Conservation (phyloP, 2,797 vertebrate species). For the Protonibea diacanthus region DNA sequence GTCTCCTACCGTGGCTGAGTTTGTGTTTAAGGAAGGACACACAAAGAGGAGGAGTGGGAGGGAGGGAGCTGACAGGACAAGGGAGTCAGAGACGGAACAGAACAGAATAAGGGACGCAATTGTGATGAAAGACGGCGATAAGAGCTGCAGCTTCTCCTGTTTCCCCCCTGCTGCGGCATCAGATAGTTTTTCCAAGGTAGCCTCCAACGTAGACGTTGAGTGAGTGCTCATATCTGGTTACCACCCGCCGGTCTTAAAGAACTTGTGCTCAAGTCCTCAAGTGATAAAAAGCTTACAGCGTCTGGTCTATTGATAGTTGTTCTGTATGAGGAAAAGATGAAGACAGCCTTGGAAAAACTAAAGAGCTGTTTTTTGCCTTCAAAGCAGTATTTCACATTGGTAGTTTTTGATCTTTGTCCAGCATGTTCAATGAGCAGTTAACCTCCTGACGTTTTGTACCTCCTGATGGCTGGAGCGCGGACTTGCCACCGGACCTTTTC, state of each 20-base stretch:
- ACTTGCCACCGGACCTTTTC: background rate
- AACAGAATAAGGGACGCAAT: constrained; percentile 30
- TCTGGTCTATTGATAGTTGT: constrained; percentile 29
- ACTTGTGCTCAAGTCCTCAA: constrained; percentile 42
- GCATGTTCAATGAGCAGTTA: constrained; percentile 8
- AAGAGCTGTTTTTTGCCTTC: background rate
- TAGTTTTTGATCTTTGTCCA: constrained; percentile 2
- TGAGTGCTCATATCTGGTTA: constrained; percentile 40
- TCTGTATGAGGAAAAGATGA: constrained; percentile 11
- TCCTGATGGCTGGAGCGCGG: background rate
- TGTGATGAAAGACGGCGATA: constrained; percentile 54
- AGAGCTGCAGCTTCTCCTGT: constrained; percentile 37
- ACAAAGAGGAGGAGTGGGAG: constrained; percentile 33
- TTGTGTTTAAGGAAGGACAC: constrained; percentile 44
- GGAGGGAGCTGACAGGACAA: constrained; percentile 35
- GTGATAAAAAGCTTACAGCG: constrained; percentile 54
- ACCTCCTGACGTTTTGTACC: constrained; percentile 9
- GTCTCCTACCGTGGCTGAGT: constrained; percentile 31
- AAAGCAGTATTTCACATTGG: constrained; percentile 18
- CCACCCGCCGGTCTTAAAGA: constrained; percentile 35
- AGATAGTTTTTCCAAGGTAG: constrained; percentile 43
- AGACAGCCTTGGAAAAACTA: background rate
- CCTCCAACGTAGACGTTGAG: constrained; percentile 29
- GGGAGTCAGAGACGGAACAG: constrained; percentile 34
- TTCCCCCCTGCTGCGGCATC: constrained; percentile 32